Conservation (phyloP, 2,113 vertebrate genomes). For the Scytalopus superciliaris region DNA sequence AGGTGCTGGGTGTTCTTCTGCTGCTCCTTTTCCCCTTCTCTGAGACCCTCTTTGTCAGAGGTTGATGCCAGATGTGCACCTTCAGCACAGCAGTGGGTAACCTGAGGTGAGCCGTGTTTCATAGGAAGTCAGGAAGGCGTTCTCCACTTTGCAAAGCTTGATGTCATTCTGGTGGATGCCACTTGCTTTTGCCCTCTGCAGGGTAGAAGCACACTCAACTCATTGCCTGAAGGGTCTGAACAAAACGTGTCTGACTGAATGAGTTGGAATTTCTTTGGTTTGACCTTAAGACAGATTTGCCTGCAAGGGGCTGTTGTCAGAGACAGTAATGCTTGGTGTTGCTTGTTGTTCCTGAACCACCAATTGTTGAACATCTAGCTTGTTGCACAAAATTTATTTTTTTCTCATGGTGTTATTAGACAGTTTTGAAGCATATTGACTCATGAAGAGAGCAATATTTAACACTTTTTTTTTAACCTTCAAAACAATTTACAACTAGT, state of each 20-base stretch:
- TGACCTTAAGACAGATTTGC: background rate
- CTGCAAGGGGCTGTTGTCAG: background rate
- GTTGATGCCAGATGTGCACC: background rate
- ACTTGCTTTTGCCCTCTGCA: background rate
- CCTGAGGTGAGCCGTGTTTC: accelerated
- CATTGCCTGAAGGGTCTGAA: background rate
- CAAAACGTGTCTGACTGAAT: background rate
- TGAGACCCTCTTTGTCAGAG: background rate
- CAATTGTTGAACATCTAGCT: background rate
- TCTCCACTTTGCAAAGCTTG: background rate
- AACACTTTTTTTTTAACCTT: background rate
- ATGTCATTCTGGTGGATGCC: background rate
- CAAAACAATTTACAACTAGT: background rate
- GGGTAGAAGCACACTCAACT: background rate
- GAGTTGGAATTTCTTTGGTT: background rate
- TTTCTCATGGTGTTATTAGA: background rate
- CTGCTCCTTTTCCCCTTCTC: background rate
- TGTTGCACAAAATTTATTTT: background rate
- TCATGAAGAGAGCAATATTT: background rate
- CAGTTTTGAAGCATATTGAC: background rate
- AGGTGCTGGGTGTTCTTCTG: background rate
- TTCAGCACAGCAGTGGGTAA: background rate
- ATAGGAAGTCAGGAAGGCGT: background rate
- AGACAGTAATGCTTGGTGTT: background rate
- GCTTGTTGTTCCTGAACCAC: background rate